Base-by-base conservation (phyloP, 1,140 invertebrate genomes). In the Cataglyphis hispanica region DNA sequence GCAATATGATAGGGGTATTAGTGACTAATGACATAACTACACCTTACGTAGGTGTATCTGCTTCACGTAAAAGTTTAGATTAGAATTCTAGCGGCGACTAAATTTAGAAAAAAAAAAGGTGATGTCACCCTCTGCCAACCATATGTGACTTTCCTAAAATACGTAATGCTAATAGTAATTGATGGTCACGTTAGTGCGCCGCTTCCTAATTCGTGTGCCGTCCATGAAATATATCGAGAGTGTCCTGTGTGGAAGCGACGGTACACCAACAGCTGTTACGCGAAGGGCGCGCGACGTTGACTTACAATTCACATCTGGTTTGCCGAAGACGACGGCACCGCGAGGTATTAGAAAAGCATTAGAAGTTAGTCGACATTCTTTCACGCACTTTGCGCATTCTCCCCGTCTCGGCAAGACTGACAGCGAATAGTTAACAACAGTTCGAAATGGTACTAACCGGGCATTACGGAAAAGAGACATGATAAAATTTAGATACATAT, bases 161-260 rank as follows among this genome's bases (percentile, higher is more conserved):
- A 92, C 92, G 90, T 93, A 93, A 94, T 92, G 92, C 91, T 94
- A 93, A 94, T 93, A 93, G 93, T 93, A 93, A 94, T 94, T 93
- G 92, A 94, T 93, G 92, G 86, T 88, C 88, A 72, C 89, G 87
- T 87, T 91, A 87, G 89, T 91, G 87, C 85, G 90, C 87, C 87
- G 86, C 87, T 89, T 89, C 86, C 90, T 90, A 93, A 91, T 89
- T 93, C 89, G 87, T 91, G 90, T 93, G 43, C 43, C 91, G 88
- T 92, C 87, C 87, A 72, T 90, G 88, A 92, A 92, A 93, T 93
- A 91, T 89, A 90, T 78, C 83, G 80, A 86, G 87, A 86, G 87
- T 90, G 91, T 90, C 86, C 92, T 84, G 89, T 19, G 22, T 84
- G 76, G 88, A 87, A 88, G 83, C 80, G 86, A 87, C 85, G 89